Conservation (phyloP, 2,113 vertebrate genomes). For the Perca flavescens region DNA sequence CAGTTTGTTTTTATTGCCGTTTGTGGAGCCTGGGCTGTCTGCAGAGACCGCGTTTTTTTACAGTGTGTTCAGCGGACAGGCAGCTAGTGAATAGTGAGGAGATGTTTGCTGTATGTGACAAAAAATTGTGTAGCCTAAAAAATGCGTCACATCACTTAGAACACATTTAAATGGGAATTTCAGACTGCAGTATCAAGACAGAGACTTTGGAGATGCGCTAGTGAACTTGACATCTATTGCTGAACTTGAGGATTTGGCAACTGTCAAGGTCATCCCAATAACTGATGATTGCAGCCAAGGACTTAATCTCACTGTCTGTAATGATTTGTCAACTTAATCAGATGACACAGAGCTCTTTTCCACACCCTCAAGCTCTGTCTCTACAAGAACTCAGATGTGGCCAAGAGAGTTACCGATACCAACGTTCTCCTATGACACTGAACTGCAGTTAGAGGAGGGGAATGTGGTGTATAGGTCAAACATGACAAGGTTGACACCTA, state of each 20-base stretch:
- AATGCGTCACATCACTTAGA: too few relatives aligned
- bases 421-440: slow-evolving; percentile 36
- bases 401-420: slow-evolving; percentile 35
- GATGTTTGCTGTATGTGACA: too few relatives aligned
- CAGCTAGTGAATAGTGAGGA: too few relatives aligned
- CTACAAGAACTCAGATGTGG: slow-evolving; percentile 36
- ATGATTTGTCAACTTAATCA: neutral
- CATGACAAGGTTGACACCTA: slow-evolving; percentile 4
- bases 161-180: neutral
- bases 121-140: too few relatives aligned
- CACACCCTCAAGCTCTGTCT: neutral
- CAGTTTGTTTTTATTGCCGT: too few relatives aligned
- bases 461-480: neutral
- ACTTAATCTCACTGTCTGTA: neutral
- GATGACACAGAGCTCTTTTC: neutral
- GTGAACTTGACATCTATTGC: slow-evolving; percentile 37
- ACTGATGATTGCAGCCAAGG: neutral
- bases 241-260: slow-evolving; percentile 17
- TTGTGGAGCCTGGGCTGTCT: too few relatives aligned
- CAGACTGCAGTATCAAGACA: slow-evolving; percentile 35
- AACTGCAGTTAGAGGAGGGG: slow-evolving; percentile 23
- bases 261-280: slow-evolving; percentile 26
- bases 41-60: too few relatives aligned
- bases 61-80: too few relatives aligned
- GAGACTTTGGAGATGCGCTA: slow-evolving; percentile 24